Percentiles rank a stretch among this genome's conserved stretches.
These are phyloP conservation scores for Oplegnathus fasciatus DNA, from an alignment of 2,113 vertebrate species.

Conservation along the genomic window DNA sequence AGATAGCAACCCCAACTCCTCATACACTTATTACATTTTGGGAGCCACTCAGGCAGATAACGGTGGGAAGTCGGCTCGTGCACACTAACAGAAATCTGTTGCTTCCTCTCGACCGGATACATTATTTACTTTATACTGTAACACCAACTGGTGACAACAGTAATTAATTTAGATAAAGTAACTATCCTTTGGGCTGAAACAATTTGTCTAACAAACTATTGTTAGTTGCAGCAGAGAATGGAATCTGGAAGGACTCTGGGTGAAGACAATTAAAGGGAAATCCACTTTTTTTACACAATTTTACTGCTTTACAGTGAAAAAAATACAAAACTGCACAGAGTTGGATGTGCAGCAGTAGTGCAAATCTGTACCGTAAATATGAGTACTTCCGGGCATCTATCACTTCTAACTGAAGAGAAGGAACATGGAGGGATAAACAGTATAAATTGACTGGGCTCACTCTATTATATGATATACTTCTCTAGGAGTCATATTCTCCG, in stretches of 20 bases:
- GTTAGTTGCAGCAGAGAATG: background rate
- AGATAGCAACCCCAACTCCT: conserved; percentile 65
- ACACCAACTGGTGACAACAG: conserved; percentile 42
- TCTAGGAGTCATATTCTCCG: background rate
- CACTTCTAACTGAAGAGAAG: background rate
- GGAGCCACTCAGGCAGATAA: conserved; percentile 68
- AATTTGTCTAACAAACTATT: background rate
- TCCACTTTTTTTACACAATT: background rate
- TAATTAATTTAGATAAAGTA: conserved; percentile 61
- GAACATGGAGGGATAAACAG: background rate
- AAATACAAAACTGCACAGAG: too few species aligned
- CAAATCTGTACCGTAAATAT: background rate
- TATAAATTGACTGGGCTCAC: background rate
- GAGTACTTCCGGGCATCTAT: background rate
- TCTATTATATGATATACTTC: conserved; percentile 10
- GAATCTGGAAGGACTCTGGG: background rate
- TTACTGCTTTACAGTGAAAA: background rate
- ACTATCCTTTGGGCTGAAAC: conserved; percentile 25
- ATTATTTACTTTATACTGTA: conserved; percentile 49
- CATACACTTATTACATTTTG: conserved; percentile 71
- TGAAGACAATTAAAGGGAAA: background rate
- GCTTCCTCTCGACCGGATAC: conserved; percentile 25
- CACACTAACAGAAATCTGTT: conserved; percentile 61
- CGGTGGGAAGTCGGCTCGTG: conserved; percentile 24
- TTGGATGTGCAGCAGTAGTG: conserved; percentile 1